Base-by-base conservation (phyloP, 2,888 invertebrate species). In the Microchrysa polita region DNA sequence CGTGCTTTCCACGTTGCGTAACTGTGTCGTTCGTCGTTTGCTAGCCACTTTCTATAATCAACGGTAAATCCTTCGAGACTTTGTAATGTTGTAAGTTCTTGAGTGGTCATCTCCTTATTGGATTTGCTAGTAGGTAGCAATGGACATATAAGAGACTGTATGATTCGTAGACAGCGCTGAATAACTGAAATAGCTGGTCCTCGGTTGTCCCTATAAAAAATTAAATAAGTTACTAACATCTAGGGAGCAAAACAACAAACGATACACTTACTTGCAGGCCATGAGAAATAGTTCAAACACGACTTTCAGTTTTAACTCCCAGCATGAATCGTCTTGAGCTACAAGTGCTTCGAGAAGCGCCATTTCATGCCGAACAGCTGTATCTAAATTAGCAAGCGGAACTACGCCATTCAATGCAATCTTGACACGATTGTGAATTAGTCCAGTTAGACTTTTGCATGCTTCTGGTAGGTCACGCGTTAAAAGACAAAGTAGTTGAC, bases 301-400 rank as follows among this genome's bases (percentile, higher is more conserved):
- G 81, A 94, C 93, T 61, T 94, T 90, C 0, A 98, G 86, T 80
- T 97, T 92, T 76, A 93, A 91, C 82, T 98, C 97, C 98, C 98
- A 98, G 82, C 96, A 97, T 2, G 93, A 91, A 83, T 98, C 98
- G 80, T 97, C 95, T 78, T 95, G 95, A 79, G 95, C 93, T 1
- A 97, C 91, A 60, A 97, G 88, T 0, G 94, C 92, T 0, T 96
- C 94, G 27, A 98, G 85, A 14, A 98, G 86, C 9, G 95, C 88
- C 83, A 98, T 96, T 83, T 97, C 93, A 80, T 97, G 95, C 2
- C 96, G 89, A 0, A 97, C 94, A 1, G 92, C 90, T 1, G 91
- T 88, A 40, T 90, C 90, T 72, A 93, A 84, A 81, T 92, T 93
- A 0, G 90, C 89, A 44, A 90, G 88, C 5, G 93, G 93, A 16